Evolutionary conservation across 2,888 invertebrate genomes (phyloP).

Genomic region (Drosophila engyochracea): DNA sequence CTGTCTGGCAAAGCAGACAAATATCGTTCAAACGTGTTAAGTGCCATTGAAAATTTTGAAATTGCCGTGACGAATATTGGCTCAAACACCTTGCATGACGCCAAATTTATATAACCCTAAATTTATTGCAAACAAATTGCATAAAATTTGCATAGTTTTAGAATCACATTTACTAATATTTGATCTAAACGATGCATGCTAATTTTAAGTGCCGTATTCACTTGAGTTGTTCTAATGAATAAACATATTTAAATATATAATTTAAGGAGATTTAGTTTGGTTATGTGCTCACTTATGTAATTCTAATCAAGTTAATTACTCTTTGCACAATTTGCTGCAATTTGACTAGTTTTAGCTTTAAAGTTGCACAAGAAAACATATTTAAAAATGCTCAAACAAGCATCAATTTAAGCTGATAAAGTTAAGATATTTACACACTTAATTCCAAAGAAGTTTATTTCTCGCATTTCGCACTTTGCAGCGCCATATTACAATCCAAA

Average conservation of each 20-base stretch:
- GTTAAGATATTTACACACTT: neutral
- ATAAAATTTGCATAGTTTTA: neutral
- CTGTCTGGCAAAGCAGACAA: conserved; percentile 17
- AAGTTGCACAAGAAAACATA: neutral
- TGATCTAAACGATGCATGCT: too few relatives aligned
- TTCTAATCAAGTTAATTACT: neutral
- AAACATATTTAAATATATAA: neutral
- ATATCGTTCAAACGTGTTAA: conserved; percentile 40
- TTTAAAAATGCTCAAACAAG: neutral
- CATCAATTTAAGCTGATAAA: neutral
- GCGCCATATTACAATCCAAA: neutral
- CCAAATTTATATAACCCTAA: neutral
- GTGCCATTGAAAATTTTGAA: conserved; percentile 14
- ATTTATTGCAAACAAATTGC: neutral
- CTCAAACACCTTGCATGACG: neutral
- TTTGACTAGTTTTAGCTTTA: neutral
- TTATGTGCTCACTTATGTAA: too few relatives aligned
- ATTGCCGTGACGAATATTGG: conserved; percentile 8
- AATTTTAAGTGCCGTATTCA: too few relatives aligned
- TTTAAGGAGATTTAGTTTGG: too few relatives aligned
- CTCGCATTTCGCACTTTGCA: too few relatives aligned
- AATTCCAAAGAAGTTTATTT: neutral
- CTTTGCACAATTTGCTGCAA: neutral
- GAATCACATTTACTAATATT: neutral
- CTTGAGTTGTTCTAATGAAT: neutral